phyloP scores from a whole-genome alignment of 1,140 invertebrate genomes.

The Orius insidiosus region DNA sequence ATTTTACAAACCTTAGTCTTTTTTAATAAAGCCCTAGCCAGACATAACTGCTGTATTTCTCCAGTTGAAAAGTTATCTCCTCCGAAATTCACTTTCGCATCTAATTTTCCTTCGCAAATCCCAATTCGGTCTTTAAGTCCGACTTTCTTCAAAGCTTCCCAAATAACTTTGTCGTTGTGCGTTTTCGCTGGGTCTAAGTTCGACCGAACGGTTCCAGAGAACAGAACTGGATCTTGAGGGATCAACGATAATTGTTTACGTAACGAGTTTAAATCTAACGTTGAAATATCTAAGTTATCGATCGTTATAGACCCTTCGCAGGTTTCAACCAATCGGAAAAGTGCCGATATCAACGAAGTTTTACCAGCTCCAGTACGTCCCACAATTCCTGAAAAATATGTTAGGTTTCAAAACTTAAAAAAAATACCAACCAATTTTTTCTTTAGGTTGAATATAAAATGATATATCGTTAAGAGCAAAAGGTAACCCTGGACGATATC shows the following conservation, averaged over 20 bases:
- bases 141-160: constrained; percentile 58
- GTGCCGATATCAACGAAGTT: constrained; percentile 60
- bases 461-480: constrained; percentile 33
- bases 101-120: constrained; percentile 44
- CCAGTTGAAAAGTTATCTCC: constrained; percentile 61
- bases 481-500: constrained; percentile 31
- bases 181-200: constrained; percentile 71
- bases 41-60: constrained; percentile 72
- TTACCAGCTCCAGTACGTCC: constrained; percentile 86
- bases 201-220: constrained; percentile 51
- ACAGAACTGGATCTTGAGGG: constrained; percentile 88
- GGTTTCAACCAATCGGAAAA: constrained; percentile 59
- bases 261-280: constrained; percentile 37
- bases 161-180: constrained; percentile 54
- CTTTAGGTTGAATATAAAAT: constrained; percentile 34
- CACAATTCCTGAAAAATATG: constrained; percentile 43
- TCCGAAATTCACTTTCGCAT: constrained; percentile 38
- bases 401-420: not conserved
- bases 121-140: constrained; percentile 48
- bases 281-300: constrained; percentile 63
- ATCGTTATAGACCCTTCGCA: constrained; percentile 51
- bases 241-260: constrained; percentile 77
- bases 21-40: constrained; percentile 67
- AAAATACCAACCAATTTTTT: constrained; percentile 35
- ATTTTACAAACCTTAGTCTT: constrained; percentile 53